Base-by-base conservation (phyloP, 2,888 invertebrate species). In the Cantharis rufa region DNA sequence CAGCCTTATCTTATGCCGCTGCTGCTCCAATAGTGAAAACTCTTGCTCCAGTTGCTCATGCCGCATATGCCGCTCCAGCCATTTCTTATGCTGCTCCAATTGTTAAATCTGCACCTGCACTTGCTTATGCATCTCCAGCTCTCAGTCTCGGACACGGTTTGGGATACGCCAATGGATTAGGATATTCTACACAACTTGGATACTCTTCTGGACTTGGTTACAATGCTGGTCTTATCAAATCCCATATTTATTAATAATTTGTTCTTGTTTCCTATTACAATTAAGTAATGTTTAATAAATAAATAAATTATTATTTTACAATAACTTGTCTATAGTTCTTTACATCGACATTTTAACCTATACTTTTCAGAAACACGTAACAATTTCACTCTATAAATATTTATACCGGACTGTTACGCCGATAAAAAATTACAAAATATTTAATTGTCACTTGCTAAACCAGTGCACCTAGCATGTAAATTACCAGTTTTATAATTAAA, bases 61-160 rank as follows among this genome's bases (percentile, higher is more conserved):
- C 68, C 11, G 27, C 13, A 61, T 62, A 27, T 10, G 75, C 80
- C 66, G 80, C 81, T 24, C 75, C 75, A 70, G 64, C 70, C 48
- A 16, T 62, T 11, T 73, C 78, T 16, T 71, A 78, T 64, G 70
- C 77, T 15, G 74, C 78, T 13, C 75, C 78, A 24, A 77, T 74
- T 13, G 15, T 70, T 48, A 18, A 66, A n/a, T 15, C 77, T 61
- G 74, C 78, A 21, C 73, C 73, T 13, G 74, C 69, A 15, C 15
- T 74, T 11, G 69, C 77, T 15, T 77, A 70, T 16, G 70, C 64
- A 10, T 69, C 78, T 62, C 69, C 78, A 62, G 70, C 75, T 21
- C 7, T 61, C n/a, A 24, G 64, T 48, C 64, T 72, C 10, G 16
- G 64, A n/a, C 64, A 66, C 48, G 62, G 48, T 21, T 69, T 69